Base-by-base conservation (phyloP, 2,113 vertebrate species). In the Urocitellus parryii region DNA sequence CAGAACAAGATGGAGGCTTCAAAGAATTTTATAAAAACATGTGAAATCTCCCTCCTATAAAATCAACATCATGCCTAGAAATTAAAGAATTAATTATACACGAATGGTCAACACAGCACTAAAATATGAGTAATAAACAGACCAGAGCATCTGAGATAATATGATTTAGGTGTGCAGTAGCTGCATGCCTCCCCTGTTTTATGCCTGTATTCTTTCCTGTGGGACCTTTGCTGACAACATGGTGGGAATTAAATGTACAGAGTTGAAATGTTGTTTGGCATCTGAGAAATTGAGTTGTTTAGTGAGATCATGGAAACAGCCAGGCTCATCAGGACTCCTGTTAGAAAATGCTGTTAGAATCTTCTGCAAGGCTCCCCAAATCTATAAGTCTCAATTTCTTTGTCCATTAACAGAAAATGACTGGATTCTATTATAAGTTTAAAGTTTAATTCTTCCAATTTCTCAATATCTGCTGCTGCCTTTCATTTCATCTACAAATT, bases 21-120 rank as follows among this genome's bases (percentile, higher is more conserved):
- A 82, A 88, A 79, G 32, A 3, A 76, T 70, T 90, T 90, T 72
- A 83, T 78, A 73, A 95, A 84, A 89, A 9, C 17, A 20, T 76
- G 18, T 65, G 11, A 96, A 97, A 86, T 80, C 9, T 45, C 22
- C 25, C 3, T 18, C 74, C 18, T 1, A 3, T 58, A 70, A 67
- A 25, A 84, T 58, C 45, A 73, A 39, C 39, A 42, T 63, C 5
- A 68, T 93, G 42, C 68, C 17, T 58, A 53, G 81, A 92, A 87
- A 94, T 84, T 34, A 95, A 67, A 90, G 53, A 91, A 83, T 76
- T 83, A 90, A 92, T 88, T 85, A 78, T 77, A 67, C 56, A 53
- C 68, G 32, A 80, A 12, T 84, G 37, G 45, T 37, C 81, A 85
- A 42, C 58, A 90, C 51, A 42, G 8, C 58, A 90, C 34, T 93